Evolutionary conservation across 2,113 vertebrate genomes (phyloP).

Genomic region (Takifugu flavidus): DNA sequence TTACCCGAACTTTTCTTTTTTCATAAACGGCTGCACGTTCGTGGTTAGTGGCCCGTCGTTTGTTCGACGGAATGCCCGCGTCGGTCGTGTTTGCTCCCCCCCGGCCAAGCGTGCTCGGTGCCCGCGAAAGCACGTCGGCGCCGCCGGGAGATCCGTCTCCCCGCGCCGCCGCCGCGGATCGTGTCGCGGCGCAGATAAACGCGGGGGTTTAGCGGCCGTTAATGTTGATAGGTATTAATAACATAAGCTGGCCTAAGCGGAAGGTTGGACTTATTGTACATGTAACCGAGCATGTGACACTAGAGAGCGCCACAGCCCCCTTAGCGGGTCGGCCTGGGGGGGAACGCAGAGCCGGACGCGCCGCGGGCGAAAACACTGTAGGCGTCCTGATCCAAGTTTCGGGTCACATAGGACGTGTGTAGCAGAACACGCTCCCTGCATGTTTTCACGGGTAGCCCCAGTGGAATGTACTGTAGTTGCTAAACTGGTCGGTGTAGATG

Average conservation of each 20-base stretch:
- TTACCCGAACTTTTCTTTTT: conserved; percentile 18
- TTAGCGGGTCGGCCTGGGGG: background rate
- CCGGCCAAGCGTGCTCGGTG: conserved; percentile 18
- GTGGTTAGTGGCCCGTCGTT: background rate
- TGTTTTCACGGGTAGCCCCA: conserved; percentile 26
- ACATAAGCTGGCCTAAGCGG: conserved; percentile 34
- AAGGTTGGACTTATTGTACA: conserved; percentile 51
- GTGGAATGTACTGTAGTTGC: conserved; percentile 50
- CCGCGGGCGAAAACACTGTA: background rate
- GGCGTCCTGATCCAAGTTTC: background rate
- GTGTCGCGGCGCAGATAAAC: background rate
- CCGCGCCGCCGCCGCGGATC: background rate
- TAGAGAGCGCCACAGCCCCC: conserved; percentile 75
- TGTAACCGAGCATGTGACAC: conserved; percentile 67
- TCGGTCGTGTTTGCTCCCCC: conserved; percentile 1
- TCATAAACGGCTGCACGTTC: background rate
- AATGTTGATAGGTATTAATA: conserved; percentile 43
- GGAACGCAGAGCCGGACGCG: background rate
- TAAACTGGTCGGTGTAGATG: conserved; percentile 61
- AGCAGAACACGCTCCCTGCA: background rate
- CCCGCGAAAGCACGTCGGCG: conserved; percentile 28
- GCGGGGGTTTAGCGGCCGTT: conserved; percentile 8
- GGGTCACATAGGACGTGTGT: background rate
- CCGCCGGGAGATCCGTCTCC: conserved; percentile 2
- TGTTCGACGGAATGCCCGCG: no score